phyloP scores from a whole-genome alignment of 2,113 vertebrate genomes.

The Theristicus caerulescens region DNA sequence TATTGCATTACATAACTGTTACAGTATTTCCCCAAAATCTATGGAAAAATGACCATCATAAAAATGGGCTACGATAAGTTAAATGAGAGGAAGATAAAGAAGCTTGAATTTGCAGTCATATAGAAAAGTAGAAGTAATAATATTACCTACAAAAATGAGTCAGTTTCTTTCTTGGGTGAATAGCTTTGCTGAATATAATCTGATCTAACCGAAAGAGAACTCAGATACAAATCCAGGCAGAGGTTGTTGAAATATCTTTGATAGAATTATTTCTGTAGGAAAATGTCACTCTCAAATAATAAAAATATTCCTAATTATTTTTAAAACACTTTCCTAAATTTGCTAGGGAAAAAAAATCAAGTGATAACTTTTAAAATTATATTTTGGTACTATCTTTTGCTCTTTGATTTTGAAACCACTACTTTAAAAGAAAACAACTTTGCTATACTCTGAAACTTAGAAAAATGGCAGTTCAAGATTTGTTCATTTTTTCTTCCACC shows the following conservation, averaged over 20 bases:
- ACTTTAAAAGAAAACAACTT: neutral
- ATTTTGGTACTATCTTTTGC: neutral
- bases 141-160: neutral
- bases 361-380: neutral
- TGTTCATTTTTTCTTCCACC: neutral
- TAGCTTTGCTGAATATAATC: neutral
- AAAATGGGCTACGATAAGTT: neutral
- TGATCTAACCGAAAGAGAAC: neutral
- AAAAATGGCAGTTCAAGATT: neutral
- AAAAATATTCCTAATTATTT: neutral
- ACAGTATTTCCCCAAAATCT: neutral
- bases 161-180: neutral
- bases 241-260: neutral
- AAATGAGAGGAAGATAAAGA: neutral
- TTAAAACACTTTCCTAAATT: neutral
- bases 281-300: neutral
- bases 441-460: neutral
- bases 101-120: neutral
- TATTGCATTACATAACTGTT: neutral
- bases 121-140: neutral
- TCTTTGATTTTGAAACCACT: neutral
- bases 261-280: neutral
- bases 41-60: rapidly evolving
- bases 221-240: neutral
- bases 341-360: neutral